Evolutionary conservation across 2,113 vertebrate genomes (phyloP), one percentile per base, ranked within the genome.

Genomic region (Pollimyrus isidori): DNA sequence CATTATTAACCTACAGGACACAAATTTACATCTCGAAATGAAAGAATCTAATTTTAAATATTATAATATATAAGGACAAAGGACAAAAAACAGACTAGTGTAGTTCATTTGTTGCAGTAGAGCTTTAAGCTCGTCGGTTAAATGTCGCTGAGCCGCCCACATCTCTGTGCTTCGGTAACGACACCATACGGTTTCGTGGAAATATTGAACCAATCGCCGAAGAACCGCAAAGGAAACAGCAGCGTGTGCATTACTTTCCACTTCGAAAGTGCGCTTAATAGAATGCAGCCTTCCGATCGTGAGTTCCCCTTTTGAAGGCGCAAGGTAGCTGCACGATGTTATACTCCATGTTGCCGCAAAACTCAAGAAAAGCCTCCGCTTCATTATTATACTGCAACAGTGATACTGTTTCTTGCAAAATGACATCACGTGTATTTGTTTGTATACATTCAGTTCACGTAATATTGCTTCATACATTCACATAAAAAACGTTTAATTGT

Each of bases 221-320:
- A 52, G 87, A 88, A 76, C 87, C 45, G 87, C 62, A 76, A 46
- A 80, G 65, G 45, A 76, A 88, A 39, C 42, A 26, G 30, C 50
- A 46, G 80, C 35, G 65, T 76, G 69, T 11, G 48, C 62, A 48
- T 88, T 35, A 48, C 23, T 73, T 73, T 45, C 21, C 87, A 76
- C 46, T 85, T 35, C 4, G 30, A 76, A 39, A 76, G 69, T 4
- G 30, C 69, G 1, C 30, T 17, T 15, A 39, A 39, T 39, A 30
- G 69, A 76, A 76, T 17, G 69, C 69, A 5, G 46, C 46, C 7
- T 26, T 26, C n/a, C 62, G 45, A 45, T 11, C 3, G 83, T n/a
- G 83, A n/a, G 83, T n/a, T n/a, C 11, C 83, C 83, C 83, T 84
- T 84, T 7, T n/a, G 17, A 6, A 56, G 53, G 53, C 19, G 19